Evolutionary conservation across 2,113 vertebrate genomes (phyloP).

Genomic region (Heliornis fulica): DNA sequence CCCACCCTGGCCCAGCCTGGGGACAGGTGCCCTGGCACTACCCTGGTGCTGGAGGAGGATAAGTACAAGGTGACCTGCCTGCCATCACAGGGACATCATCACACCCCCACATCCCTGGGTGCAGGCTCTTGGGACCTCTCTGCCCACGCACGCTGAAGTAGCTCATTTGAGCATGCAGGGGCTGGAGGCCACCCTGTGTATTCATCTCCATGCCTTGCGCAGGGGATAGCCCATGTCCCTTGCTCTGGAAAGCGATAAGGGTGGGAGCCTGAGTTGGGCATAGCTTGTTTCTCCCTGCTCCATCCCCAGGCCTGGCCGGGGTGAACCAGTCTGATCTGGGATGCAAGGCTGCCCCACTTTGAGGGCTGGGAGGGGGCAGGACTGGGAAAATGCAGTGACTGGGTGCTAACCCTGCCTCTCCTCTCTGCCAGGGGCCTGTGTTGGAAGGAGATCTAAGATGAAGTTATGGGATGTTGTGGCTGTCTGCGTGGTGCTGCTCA

Average conservation of each 20-base stretch:
- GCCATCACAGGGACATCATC: background rate
- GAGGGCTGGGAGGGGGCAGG: background rate
- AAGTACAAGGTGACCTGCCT: background rate
- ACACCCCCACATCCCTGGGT: fast-evolving
- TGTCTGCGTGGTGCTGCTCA: slow-evolving; percentile 98
- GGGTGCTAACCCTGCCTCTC: background rate
- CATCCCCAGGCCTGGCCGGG: background rate
- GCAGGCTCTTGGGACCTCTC: background rate
- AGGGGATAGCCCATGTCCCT: background rate
- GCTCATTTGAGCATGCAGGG: fast-evolving
- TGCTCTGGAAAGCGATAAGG: fast-evolving
- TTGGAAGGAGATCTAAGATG: slow-evolving; percentile 98
- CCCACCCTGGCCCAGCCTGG: fast-evolving
- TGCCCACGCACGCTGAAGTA: fast-evolving
- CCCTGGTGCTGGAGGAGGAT: background rate
- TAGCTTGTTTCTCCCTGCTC: background rate
- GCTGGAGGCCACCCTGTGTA: background rate
- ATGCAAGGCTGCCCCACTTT: background rate
- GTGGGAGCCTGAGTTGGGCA: background rate
- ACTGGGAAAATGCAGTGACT: background rate
- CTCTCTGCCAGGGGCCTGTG: slow-evolving; percentile 81
- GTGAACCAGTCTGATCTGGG: background rate
- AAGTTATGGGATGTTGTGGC: slow-evolving; percentile 99
- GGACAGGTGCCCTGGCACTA: background rate
- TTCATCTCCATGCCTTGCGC: fast-evolving